phyloP scores from a whole-genome alignment of 2,113 vertebrate species.

The Pseudorhombus dupliciocellatus region DNA sequence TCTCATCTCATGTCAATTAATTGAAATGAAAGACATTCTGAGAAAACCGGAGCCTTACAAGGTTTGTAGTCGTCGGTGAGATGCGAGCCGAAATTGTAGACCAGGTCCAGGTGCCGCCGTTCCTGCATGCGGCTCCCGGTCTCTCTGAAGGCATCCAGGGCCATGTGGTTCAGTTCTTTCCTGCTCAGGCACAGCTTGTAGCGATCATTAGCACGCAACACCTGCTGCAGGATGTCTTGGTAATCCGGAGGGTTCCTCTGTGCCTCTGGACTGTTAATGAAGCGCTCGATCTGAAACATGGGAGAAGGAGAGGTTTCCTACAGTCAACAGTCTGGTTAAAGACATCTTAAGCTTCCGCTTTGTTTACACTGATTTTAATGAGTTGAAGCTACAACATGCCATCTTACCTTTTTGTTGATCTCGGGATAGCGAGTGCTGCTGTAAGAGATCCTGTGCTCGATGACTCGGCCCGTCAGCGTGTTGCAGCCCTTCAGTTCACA shows the following conservation, averaged over 20 bases:
- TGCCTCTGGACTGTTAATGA: conserved; percentile 85
- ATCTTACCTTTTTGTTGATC: conserved; percentile 84
- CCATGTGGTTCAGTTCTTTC: conserved; percentile 83
- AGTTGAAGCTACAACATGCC: not conserved
- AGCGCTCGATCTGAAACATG: conserved; percentile 82
- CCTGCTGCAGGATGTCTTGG: conserved; percentile 84
- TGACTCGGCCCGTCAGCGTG: conserved; percentile 87
- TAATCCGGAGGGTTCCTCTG: conserved; percentile 87
- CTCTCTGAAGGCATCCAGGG: conserved; percentile 89
- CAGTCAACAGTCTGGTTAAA: no score
- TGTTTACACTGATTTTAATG: not conserved
- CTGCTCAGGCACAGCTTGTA: conserved; percentile 81
- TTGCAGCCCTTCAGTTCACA: conserved; percentile 89
- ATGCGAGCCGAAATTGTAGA: conserved; percentile 92
- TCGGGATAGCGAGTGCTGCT: conserved; percentile 87
- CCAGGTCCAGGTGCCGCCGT: conserved; percentile 87
- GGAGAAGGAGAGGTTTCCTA: not conserved
- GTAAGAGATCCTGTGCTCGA: conserved; percentile 88
- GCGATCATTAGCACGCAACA: conserved; percentile 81
- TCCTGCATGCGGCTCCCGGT: conserved; percentile 87
- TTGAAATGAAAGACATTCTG: not conserved
- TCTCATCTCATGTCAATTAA: no score
- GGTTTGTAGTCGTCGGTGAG: conserved; percentile 87
- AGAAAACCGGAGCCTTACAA: conserved; percentile 65
- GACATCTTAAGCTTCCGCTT: not conserved